A percentile compares a stretch with the other conserved stretches of the same genome.
These are phyloP conservation scores for Steatornis caripensis DNA, from an alignment of 2,113 vertebrate genomes.

Conservation along the genomic window DNA sequence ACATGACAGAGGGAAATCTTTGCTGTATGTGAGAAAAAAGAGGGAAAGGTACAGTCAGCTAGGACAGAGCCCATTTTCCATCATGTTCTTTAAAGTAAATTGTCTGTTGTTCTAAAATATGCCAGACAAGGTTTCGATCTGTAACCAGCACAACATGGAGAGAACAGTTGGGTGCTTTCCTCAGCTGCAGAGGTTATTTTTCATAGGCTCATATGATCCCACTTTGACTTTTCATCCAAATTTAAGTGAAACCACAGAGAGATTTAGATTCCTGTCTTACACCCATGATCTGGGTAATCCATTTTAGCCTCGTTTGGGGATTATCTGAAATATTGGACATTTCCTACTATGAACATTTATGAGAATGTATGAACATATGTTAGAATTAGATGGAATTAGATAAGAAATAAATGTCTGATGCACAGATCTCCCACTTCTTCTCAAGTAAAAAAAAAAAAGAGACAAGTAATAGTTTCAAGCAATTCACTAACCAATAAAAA, in stretches of 20 bases:
- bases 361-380: not conserved
- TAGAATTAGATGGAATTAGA: not conserved
- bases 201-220: not conserved
- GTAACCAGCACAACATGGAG: not conserved
- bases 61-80: not conserved
- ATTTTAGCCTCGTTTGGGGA: not conserved
- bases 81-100: not conserved
- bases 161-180: not conserved
- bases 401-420: not conserved
- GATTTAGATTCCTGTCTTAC: not conserved
- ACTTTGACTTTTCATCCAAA: not conserved
- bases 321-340: not conserved
- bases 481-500: not conserved
- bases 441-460: not conserved
- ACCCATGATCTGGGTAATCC: not conserved
- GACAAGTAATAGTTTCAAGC: not conserved
- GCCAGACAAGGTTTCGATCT: not conserved
- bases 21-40: not conserved
- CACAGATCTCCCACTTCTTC: not conserved
- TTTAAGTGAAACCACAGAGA: not conserved
- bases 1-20: not conserved
- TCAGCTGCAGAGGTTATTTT: not conserved
- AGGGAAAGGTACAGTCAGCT: not conserved
- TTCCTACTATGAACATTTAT: not conserved
- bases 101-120: not conserved